A percentile compares a stretch with the other conserved stretches of the same genome.
Conservation (phyloP, 35 echinoderm and acorn worm genomes). For the Patiria miniata region DNA sequence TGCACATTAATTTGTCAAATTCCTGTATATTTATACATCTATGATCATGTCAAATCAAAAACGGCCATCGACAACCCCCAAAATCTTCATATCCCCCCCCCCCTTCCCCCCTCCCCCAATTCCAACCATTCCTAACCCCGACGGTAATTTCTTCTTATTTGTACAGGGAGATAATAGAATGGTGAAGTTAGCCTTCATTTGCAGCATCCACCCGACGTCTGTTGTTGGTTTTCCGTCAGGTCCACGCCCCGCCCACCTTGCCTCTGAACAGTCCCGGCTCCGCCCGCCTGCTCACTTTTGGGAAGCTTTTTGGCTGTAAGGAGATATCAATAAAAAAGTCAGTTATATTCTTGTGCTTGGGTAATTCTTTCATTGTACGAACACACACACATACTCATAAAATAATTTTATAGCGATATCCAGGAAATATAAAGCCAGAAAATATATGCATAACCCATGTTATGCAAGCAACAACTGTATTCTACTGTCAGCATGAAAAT, state of each 20-base stretch:
- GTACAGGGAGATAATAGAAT: not conserved
- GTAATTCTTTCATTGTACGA: too few relatives aligned
- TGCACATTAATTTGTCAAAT: too few relatives aligned
- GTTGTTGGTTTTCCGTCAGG: conserved; percentile 52
- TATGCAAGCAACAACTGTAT: too few relatives aligned
- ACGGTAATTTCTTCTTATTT: not conserved
- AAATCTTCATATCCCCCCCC: not conserved
- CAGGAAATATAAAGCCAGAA: too few relatives aligned
- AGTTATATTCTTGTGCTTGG: too few relatives aligned
- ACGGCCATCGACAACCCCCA: not conserved
- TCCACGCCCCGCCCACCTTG: conserved; percentile 35
- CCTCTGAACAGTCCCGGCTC: conserved; percentile 5
- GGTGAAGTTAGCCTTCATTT: conserved; percentile 31
- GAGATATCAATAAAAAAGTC: not conserved
- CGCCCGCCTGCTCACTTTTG: conserved; percentile 63
- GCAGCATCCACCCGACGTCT: conserved; percentile 63
- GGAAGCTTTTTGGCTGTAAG: conserved; percentile 74
- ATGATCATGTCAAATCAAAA: too few relatives aligned
- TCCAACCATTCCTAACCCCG: not conserved
- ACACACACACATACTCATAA: too few relatives aligned
- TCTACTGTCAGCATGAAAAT: too few relatives aligned
- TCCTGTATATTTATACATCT: too few relatives aligned
- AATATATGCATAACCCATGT: too few relatives aligned
- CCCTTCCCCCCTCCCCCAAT: not conserved
- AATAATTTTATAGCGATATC: too few relatives aligned